phyloP scores from a whole-genome alignment of 2,797 vertebrate species.

The Clamator glandarius region DNA sequence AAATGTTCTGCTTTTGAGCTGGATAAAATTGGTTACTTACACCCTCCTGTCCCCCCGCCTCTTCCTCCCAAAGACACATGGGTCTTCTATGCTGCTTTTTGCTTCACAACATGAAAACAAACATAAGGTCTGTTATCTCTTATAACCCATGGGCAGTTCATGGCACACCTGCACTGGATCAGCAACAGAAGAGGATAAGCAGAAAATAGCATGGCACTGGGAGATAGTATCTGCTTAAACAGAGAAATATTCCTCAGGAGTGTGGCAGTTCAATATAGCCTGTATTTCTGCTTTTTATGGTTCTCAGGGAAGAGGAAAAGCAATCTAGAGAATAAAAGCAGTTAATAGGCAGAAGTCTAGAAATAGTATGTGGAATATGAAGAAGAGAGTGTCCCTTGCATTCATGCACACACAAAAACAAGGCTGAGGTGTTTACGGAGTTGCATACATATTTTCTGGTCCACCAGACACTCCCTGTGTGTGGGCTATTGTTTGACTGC shows the following conservation, averaged over 20 bases:
- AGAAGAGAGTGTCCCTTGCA: slow-evolving; percentile 21
- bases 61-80: rapidly evolving
- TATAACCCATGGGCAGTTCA: background rate
- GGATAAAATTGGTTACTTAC: background rate
- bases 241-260: background rate
- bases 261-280: background rate
- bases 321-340: background rate
- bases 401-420: slow-evolving; percentile 17
- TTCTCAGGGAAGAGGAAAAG: background rate
- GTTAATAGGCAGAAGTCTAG: background rate
- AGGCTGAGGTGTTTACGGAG: slow-evolving; percentile 41
- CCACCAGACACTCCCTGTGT: slow-evolving; percentile 56
- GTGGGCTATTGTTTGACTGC: slow-evolving; percentile 68
- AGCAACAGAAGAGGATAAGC: background rate
- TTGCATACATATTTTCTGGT: background rate
- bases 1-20: background rate
- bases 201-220: background rate
- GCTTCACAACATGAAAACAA: background rate
- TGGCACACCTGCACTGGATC: background rate
- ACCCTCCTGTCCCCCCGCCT: too few species aligned
- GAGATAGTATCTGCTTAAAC: background rate
- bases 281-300: background rate
- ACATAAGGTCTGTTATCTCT: background rate
- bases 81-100: background rate
- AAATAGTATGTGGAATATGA: background rate